Evolutionary conservation across 2,797 vertebrate genomes (phyloP).

Genomic region (Sylvia borin): DNA sequence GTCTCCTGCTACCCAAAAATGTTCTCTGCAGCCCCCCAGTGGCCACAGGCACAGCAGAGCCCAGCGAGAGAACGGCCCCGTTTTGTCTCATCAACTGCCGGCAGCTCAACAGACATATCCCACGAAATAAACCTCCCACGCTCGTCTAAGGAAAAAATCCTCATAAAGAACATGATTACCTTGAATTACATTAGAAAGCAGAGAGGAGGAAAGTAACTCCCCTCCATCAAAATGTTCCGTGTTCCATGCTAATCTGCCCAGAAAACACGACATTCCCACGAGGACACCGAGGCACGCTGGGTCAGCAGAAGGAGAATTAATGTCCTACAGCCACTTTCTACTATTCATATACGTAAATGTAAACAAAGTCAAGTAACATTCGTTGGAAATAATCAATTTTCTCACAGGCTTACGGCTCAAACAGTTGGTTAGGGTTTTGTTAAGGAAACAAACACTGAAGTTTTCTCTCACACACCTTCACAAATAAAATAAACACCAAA

Average conservation of each 20-base stretch:
- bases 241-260: background rate
- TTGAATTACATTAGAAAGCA: background rate
- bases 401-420: background rate
- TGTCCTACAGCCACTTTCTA: background rate
- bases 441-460: background rate
- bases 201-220: background rate
- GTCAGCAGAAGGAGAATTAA: background rate
- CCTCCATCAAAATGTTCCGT: accelerated
- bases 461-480: accelerated
- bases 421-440: accelerated
- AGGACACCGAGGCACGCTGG: background rate
- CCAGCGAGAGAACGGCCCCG: background rate
- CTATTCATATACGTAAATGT: background rate
- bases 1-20: background rate
- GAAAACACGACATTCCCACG: background rate
- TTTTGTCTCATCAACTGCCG: background rate
- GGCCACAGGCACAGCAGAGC: slow-evolving; percentile 16
- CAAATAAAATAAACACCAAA: background rate
- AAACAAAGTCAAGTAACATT: background rate
- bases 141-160: background rate
- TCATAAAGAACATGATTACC: too few species aligned
- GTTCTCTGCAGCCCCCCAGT: slow-evolving; percentile 78
- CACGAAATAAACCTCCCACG: background rate
- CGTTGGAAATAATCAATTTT: background rate
- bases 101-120: background rate